These are phyloP conservation scores for Anableps anableps DNA, from an alignment of 2,797 vertebrate genomes.

Conservation along the genomic window DNA sequence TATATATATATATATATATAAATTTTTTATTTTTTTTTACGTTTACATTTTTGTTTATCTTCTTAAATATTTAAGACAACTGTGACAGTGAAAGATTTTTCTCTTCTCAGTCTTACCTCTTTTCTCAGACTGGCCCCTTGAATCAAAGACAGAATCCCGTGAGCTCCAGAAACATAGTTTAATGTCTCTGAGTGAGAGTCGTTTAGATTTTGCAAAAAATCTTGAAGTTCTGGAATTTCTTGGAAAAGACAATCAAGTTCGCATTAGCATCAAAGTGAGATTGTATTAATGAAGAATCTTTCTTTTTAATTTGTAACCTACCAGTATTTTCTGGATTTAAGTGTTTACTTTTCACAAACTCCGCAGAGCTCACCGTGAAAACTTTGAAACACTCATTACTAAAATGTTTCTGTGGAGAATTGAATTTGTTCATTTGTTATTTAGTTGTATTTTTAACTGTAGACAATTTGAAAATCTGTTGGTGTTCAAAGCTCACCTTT, in stretches of 20 bases:
- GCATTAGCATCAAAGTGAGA: neutral
- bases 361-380: slow-evolving; percentile 56
- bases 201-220: slow-evolving; percentile 38
- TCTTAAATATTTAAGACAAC: neutral
- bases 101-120: slow-evolving; percentile 18
- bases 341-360: slow-evolving; percentile 6
- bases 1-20: too few relatives aligned
- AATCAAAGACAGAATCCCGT: slow-evolving; percentile 62
- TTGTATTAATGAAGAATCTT: neutral
- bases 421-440: neutral
- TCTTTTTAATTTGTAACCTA: neutral
- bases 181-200: slow-evolving; percentile 36
- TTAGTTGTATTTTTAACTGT: neutral
- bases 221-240: slow-evolving; percentile 59
- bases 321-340: slow-evolving; percentile 32
- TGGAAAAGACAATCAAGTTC: neutral
- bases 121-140: slow-evolving; percentile 21
- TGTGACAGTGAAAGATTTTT: neutral
- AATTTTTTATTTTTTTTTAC: too few relatives aligned
- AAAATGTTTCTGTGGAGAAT: slow-evolving; percentile 54
- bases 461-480: neutral
- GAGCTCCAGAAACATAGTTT: slow-evolving; percentile 53
- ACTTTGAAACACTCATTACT: slow-evolving; percentile 39
- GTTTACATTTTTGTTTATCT: too few relatives aligned
- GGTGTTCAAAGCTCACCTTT: slow-evolving; percentile 21